Evolutionary conservation across 1,140 invertebrate genomes (phyloP), one percentile per base, ranked within the genome.

Genomic region (Tetramorium alpestre): DNA sequence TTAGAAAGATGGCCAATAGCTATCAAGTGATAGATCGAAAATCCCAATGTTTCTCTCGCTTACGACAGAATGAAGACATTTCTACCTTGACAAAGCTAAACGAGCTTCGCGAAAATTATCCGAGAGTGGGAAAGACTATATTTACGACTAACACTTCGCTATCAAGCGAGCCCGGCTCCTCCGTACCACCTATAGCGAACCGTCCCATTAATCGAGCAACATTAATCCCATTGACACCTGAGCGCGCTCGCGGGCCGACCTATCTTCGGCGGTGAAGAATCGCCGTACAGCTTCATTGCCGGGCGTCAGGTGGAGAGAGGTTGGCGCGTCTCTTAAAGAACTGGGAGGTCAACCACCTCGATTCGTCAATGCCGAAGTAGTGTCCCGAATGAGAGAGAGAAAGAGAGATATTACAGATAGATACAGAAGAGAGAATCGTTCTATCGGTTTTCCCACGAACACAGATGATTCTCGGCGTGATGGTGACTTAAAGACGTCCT

Each of bases 311-410:
- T 69, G 77, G 60, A 87, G 78, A 87, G 84, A 73, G 75, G 85
- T 64, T 87, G 60, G 73, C 62, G 70, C 86, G 88, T 49, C 65
- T 65, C 28, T 80, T 58, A 58, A 56, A 65, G 75, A 87, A 89
- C 65, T 11, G 69, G 18, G 62, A 86, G 60, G 75, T 89, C 87
- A 75, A 49, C 25, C 69, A 77, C 47, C 84, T 89, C 85, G 49
- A 89, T 90, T 90, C 62, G 64, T 90, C 76, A 86, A 86, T 81
- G 77, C 65, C 64, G 65, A 41, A 78, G 85, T 73, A 47, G 65
- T 75, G 76, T 62, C 22, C 41, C 64, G 80, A 80, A 72, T 56
- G 60, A 69, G 56, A 88, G 56, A 88, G 75, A 81, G 85, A 58
- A 49, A 81, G 54, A 80, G 60, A 28, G 38, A 72, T n/a, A n/a